Conservation (phyloP, 2,888 invertebrate species). For the Drosophila melanosoma region DNA sequence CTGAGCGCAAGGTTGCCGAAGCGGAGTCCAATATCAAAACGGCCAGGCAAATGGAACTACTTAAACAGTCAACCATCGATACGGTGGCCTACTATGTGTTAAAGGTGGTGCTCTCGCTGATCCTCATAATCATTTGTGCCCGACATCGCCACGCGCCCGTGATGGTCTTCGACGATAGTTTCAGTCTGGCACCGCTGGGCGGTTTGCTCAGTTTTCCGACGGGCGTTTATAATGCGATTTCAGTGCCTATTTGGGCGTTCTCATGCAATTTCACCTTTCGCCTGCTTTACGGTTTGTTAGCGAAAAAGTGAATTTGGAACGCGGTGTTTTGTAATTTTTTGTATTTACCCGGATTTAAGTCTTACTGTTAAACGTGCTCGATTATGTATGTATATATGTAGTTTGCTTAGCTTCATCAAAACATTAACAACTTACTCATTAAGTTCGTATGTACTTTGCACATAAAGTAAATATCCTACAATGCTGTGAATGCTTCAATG, state of each 20-base stretch:
- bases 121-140: slow-evolving; percentile 84
- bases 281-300: slow-evolving; percentile 67
- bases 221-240: slow-evolving; percentile 85
- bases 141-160: slow-evolving; percentile 85
- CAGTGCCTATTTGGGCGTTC: slow-evolving; percentile 86
- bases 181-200: slow-evolving; percentile 85
- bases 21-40: slow-evolving; percentile 58
- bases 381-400: slow-evolving; percentile 18
- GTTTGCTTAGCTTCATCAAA: slow-evolving; percentile 34
- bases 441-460: slow-evolving; percentile 24
- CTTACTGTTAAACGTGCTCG: slow-evolving; percentile 47
- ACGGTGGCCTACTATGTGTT: slow-evolving; percentile 82
- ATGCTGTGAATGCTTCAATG: too few species aligned
- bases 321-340: slow-evolving; percentile 12
- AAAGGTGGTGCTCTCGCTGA: slow-evolving; percentile 82
- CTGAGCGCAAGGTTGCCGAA: slow-evolving; percentile 73
- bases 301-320: slow-evolving; percentile 50
- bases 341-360: slow-evolving; percentile 29
- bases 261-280: slow-evolving; percentile 85
- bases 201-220: slow-evolving; percentile 86
- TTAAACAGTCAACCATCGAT: slow-evolving; percentile 74
- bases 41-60: slow-evolving; percentile 47
- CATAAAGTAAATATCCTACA: slow-evolving; percentile 3
- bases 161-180: slow-evolving; percentile 84
- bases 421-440: slow-evolving; percentile 32